phyloP scores from a whole-genome alignment of 2,888 invertebrate species.

The Caenorhabditis sp. region DNA sequence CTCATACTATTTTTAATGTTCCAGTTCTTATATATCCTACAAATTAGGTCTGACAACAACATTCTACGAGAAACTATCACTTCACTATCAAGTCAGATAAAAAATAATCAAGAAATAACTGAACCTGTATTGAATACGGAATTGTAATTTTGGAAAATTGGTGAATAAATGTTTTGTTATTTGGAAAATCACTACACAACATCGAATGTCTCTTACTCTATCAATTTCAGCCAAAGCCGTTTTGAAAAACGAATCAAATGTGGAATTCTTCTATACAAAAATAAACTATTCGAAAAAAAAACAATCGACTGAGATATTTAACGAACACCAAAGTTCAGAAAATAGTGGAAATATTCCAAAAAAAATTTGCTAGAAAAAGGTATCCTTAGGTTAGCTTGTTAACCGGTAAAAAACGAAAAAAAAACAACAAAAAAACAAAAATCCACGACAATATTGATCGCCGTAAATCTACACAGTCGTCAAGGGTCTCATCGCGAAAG shows the following conservation, averaged over 20 bases:
- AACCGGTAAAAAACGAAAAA: slow-evolving; percentile 3
- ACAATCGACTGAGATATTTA: too few relatives aligned
- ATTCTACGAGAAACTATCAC: slow-evolving; percentile 20
- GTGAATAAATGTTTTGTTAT: not conserved
- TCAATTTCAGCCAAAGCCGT: too few relatives aligned
- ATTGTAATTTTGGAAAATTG: slow-evolving; percentile 3
- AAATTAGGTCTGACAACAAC: slow-evolving; percentile 29
- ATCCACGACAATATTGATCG: slow-evolving; percentile 19
- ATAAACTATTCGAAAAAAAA: too few relatives aligned
- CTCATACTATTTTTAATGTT: slow-evolving; percentile 23
- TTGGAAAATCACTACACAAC: not conserved
- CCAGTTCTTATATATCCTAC: slow-evolving; percentile 33
- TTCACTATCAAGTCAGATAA: slow-evolving; percentile 17
- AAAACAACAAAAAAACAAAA: slow-evolving; percentile 1
- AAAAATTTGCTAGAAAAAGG: not conserved
- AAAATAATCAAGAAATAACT: not conserved
- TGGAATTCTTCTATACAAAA: too few relatives aligned
- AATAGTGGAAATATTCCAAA: too few relatives aligned
- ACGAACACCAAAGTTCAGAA: too few relatives aligned
- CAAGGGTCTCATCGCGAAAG: slow-evolving; percentile 20
- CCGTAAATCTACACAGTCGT: slow-evolving; percentile 24
- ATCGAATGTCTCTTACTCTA: not conserved
- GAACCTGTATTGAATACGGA: not conserved
- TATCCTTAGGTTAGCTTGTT: too few relatives aligned
- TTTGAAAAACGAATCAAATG: too few relatives aligned